Evolutionary conservation across 2,888 invertebrate genomes (phyloP).

Genomic region (Esperia sulphurella): DNA sequence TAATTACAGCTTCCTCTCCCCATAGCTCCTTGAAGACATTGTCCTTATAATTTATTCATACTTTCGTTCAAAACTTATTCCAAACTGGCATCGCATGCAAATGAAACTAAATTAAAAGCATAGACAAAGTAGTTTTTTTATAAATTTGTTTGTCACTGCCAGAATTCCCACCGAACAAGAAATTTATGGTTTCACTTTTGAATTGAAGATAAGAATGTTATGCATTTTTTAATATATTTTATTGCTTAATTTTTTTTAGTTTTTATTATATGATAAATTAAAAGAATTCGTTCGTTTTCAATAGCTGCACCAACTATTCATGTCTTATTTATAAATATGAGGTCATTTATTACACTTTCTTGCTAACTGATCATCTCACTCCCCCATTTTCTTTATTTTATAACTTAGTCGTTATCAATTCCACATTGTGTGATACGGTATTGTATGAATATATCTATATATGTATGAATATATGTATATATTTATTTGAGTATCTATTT

Average conservation of each 20-base stretch:
- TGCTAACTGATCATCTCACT: too few relatives aligned
- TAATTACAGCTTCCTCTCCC: slow-evolving; percentile 66
- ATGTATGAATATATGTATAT: too few relatives aligned
- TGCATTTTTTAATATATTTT: background rate
- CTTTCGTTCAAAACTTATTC: slow-evolving; percentile 61
- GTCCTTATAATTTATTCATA: slow-evolving; percentile 70
- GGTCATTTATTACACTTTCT: too few relatives aligned
- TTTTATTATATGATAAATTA: background rate
- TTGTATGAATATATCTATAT: too few relatives aligned
- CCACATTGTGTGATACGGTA: too few relatives aligned
- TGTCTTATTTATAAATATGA: too few relatives aligned
- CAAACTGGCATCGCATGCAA: slow-evolving; percentile 56
- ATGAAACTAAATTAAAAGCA: slow-evolving; percentile 22
- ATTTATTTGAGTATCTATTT: too few relatives aligned
- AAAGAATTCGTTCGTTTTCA: too few relatives aligned
- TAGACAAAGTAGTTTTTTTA: slow-evolving; percentile 15
- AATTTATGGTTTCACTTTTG: slow-evolving; percentile 6
- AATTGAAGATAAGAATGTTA: background rate
- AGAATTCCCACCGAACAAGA: slow-evolving; percentile 16
- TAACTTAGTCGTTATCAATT: too few relatives aligned
- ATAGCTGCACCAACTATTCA: too few relatives aligned
- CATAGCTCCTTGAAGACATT: slow-evolving; percentile 63
- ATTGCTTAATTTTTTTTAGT: background rate
- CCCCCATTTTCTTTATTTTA: too few relatives aligned
- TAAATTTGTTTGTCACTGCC: slow-evolving; percentile 15